Conservation (phyloP, 2,113 vertebrate genomes). For the Tor tambroides region DNA sequence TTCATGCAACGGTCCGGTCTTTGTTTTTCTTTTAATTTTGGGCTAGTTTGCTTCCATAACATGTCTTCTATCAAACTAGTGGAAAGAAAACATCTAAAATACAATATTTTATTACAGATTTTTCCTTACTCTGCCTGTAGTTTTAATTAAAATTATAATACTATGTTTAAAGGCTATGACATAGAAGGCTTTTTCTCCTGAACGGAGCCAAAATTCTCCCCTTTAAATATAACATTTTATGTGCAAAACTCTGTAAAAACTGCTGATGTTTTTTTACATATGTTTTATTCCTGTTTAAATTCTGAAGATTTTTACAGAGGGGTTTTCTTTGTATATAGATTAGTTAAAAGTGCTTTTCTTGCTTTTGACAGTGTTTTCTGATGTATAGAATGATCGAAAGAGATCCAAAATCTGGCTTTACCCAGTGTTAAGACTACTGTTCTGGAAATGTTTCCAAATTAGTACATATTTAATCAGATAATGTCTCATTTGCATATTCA, state of each 20-base stretch:
- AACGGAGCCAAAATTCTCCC: no score
- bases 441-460: neutral
- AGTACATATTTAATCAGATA: neutral
- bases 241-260: no score
- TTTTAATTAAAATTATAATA: neutral
- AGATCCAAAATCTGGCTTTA: neutral
- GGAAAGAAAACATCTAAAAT: no score
- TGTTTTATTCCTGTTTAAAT: neutral
- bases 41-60: no score
- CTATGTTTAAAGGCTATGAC: neutral
- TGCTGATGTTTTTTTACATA: no score
- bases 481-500: neutral
- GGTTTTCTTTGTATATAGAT: neutral
- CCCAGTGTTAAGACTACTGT: neutral
- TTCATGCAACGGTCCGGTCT: no score
- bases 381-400: neutral
- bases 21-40: no score
- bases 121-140: neutral
- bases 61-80: no score
- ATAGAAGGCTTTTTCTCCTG: neutral
- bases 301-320: neutral
- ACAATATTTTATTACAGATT: neutral
- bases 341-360: no score
- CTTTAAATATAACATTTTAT: no score
- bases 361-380: neutral